A percentile compares a stretch with the other conserved stretches of the same genome.
These are phyloP conservation scores for Pseudomyrmex gracilis DNA, from an alignment of 1,140 invertebrate species.

Conservation along the genomic window DNA sequence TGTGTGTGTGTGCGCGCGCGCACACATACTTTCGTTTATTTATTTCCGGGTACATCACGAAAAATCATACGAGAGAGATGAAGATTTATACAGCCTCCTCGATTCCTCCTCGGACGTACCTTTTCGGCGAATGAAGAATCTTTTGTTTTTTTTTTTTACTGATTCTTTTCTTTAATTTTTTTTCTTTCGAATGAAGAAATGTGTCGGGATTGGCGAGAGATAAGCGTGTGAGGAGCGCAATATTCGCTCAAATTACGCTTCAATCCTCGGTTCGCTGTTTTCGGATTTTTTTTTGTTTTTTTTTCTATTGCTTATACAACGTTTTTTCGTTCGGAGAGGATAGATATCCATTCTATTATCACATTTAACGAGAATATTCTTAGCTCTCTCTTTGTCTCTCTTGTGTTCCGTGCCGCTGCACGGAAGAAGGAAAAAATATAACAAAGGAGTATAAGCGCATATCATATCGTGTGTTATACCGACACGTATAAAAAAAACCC, in stretches of 20 bases:
- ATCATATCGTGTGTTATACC: conserved; percentile 20
- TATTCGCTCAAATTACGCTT: conserved; percentile 37
- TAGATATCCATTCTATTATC: conserved; percentile 47
- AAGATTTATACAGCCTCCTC: conserved; percentile 1
- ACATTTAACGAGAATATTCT: conserved; percentile 58
- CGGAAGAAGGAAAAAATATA: not conserved
- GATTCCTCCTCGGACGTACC: conserved; percentile 19
- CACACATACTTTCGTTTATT: conserved; percentile 44
- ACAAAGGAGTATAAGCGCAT: conserved; percentile 33
- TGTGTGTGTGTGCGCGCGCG: no score
- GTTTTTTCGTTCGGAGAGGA: conserved; percentile 6
- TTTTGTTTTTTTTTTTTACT: not conserved
- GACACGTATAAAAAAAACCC: conserved; percentile 52
- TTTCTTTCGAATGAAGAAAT: conserved; percentile 5
- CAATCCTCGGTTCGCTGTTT: conserved; percentile 49
- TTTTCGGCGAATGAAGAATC: conserved; percentile 40
- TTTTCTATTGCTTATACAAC: conserved; percentile 52
- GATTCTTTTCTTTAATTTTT: not conserved
- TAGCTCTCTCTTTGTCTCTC: conserved; percentile 19
- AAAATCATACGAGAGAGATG: conserved; percentile 10
- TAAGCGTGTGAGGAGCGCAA: conserved; percentile 1
- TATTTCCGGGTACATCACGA: conserved; percentile 24
- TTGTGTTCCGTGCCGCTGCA: not conserved
- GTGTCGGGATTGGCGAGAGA: not conserved
- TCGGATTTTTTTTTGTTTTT: conserved; percentile 30